A percentile compares a stretch with the other conserved stretches of the same genome.
These are phyloP conservation scores for Kryptopterus vitreolus DNA, from an alignment of 2,797 vertebrate species.

Conservation along the genomic window DNA sequence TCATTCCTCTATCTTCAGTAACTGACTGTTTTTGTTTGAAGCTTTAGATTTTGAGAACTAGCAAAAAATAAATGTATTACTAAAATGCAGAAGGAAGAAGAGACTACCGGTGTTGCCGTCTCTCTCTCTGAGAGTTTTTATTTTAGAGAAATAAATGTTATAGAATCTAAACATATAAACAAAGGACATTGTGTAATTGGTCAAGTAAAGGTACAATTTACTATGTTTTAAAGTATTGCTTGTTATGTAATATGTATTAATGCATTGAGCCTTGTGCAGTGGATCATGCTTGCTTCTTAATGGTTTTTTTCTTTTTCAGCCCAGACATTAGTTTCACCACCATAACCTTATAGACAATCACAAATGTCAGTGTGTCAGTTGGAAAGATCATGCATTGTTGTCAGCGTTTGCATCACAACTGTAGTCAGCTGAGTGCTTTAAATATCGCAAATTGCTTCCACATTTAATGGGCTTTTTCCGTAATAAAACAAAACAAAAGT, in stretches of 20 bases:
- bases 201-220: not conserved
- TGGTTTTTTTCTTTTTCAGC: not conserved
- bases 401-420: not conserved
- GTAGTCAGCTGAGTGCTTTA: not conserved
- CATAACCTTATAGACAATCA: not conserved
- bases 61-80: no score
- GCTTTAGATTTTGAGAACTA: no score
- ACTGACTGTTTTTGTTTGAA: no score
- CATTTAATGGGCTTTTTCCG: not conserved
- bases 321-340: not conserved
- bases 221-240: not conserved
- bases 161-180: not conserved
- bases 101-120: no score
- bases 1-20: no score
- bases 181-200: not conserved
- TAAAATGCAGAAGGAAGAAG: no score
- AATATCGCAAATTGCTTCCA: not conserved
- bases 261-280: not conserved
- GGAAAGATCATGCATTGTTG: not conserved
- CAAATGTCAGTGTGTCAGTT: not conserved
- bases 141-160: not conserved
- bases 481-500: no score
- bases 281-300: not conserved
- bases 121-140: no score
- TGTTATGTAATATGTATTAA: not conserved